A percentile compares a stretch with the other conserved stretches of the same genome.
These are phyloP conservation scores for Semaprochilodus insignis DNA, from an alignment of 2,797 vertebrate genomes.

Conservation along the genomic window DNA sequence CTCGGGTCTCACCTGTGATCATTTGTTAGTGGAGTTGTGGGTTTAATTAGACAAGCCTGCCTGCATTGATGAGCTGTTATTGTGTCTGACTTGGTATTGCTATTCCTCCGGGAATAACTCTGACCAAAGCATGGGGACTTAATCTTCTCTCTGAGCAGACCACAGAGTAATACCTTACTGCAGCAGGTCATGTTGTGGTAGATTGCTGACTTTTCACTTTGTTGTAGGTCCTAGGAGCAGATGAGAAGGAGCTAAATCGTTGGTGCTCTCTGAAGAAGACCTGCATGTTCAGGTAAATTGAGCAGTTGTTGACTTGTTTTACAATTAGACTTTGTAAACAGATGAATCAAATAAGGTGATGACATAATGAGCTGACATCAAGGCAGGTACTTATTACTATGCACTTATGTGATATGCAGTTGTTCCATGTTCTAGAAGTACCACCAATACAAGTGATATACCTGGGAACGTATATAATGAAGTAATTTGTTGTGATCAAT, in stretches of 20 bases:
- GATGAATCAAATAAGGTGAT: too few relatives aligned
- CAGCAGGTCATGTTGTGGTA: background rate
- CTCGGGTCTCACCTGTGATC: background rate
- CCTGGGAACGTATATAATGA: background rate
- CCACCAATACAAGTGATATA: background rate
- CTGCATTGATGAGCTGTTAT: slow-evolving; percentile 79
- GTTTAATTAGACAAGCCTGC: background rate
- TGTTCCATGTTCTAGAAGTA: background rate
- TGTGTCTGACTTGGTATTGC: slow-evolving; percentile 82
- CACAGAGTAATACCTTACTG: background rate
- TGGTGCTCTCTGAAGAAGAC: slow-evolving; percentile 93
- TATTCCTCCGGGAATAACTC: slow-evolving; percentile 68
- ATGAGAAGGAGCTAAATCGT: slow-evolving; percentile 89
- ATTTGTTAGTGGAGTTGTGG: too few relatives aligned
- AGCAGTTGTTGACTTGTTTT: too few relatives aligned
- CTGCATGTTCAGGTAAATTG: slow-evolving; percentile 90
- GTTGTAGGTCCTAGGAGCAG: slow-evolving; percentile 80
- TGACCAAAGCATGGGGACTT: slow-evolving; percentile 81
- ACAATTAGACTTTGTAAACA: too few relatives aligned
- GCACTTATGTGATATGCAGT: background rate
- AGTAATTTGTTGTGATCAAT: accelerated
- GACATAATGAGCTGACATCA: too few relatives aligned
- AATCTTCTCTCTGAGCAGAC: slow-evolving; percentile 87
- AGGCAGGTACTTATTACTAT: too few relatives aligned
- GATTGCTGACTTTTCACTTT: background rate